Percentiles rank a stretch among this genome's conserved stretches.
phyloP scores from a whole-genome alignment of 2,113 vertebrate genomes.

The Antennarius striatus region DNA sequence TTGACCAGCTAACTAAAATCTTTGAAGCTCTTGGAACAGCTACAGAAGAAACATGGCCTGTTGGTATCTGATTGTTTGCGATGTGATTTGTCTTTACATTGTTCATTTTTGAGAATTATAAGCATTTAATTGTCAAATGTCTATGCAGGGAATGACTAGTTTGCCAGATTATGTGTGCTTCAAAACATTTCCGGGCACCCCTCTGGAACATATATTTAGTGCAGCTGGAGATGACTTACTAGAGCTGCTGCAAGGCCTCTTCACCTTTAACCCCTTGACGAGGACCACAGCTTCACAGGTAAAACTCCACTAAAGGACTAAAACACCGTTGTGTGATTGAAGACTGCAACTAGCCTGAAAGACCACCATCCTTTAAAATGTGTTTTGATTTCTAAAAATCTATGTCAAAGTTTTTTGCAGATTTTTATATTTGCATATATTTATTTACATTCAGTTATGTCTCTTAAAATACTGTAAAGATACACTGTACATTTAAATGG shows the following conservation, averaged over 20 bases:
- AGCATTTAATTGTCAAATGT: slow-evolving; percentile 28
- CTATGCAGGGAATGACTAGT: slow-evolving; percentile 87
- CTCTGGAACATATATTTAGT: slow-evolving; percentile 94
- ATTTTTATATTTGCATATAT: too few species aligned
- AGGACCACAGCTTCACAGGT: slow-evolving; percentile 93
- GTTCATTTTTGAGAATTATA: background rate
- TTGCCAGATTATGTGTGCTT: slow-evolving; percentile 96
- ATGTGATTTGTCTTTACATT: background rate
- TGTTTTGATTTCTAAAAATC: too few species aligned
- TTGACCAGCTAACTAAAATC: slow-evolving; percentile 95
- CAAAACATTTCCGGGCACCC: slow-evolving; percentile 92
- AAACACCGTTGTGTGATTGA: background rate
- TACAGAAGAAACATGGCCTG: slow-evolving; percentile 95
- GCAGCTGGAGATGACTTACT: slow-evolving; percentile 95
- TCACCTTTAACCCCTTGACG: slow-evolving; percentile 89
- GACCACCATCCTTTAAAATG: too few species aligned
- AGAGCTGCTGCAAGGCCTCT: slow-evolving; percentile 88
- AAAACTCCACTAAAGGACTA: slow-evolving; percentile 17
- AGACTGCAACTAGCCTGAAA: background rate
- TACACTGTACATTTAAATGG: too few species aligned
- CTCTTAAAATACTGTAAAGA: too few species aligned
- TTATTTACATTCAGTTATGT: too few species aligned
- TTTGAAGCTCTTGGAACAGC: slow-evolving; percentile 97
- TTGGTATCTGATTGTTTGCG: slow-evolving; percentile 67
- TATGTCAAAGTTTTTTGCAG: too few species aligned